These are phyloP conservation scores for Agrotis clavis DNA, from an alignment of 2,888 invertebrate species.

Conservation along the genomic window DNA sequence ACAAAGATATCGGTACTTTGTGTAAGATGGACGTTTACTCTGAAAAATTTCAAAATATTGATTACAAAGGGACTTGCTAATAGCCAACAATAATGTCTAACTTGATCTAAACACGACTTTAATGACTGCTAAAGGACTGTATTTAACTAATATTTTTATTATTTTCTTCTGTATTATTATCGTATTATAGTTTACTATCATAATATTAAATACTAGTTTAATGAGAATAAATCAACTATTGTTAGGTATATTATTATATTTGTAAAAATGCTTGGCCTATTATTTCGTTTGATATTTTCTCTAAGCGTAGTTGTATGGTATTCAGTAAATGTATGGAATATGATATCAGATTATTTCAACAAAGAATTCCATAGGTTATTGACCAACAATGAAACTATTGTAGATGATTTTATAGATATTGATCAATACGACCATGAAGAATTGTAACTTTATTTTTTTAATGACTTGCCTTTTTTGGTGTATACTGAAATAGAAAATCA, in stretches of 20 bases:
- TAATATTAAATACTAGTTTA: background rate
- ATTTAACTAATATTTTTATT: background rate
- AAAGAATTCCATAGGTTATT: constrained; percentile 93
- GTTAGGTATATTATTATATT: background rate
- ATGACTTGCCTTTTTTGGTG: background rate
- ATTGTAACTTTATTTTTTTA: constrained; percentile 27
- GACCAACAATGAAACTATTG: constrained; percentile 72
- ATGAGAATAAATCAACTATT: background rate
- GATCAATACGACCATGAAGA: constrained; percentile 51
- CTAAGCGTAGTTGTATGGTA: constrained; percentile 94
- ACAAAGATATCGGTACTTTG: background rate
- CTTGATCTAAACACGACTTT: background rate
- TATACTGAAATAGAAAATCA: background rate
- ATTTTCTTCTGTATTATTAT: background rate
- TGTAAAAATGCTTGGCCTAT: constrained; percentile 91
- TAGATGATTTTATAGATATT: constrained; percentile 43
- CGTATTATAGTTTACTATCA: background rate
- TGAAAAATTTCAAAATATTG: background rate
- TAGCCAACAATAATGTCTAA: background rate
- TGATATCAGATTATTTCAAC: constrained; percentile 94
- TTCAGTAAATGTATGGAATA: constrained; percentile 92
- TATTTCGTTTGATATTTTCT: constrained; percentile 92
- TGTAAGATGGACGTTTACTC: no score
- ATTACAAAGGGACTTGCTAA: background rate
- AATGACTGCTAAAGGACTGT: background rate